These are phyloP conservation scores for Epicampocera succincta DNA, from an alignment of 2,888 invertebrate genomes.

Conservation along the genomic window DNA sequence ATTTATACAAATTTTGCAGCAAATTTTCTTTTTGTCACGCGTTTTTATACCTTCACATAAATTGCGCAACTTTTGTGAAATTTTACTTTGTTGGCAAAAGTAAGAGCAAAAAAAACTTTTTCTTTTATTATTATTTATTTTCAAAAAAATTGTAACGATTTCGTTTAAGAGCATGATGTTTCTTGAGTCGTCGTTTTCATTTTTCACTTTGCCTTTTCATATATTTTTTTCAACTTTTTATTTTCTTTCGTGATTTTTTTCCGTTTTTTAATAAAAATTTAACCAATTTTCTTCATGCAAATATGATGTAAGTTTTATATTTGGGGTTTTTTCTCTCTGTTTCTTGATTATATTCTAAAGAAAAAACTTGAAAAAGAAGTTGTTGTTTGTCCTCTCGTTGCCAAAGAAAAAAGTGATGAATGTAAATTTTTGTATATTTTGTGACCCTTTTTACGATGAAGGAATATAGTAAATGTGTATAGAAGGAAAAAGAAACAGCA, in stretches of 20 bases:
- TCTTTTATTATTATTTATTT: conserved; percentile 20
- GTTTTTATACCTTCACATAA: conserved; percentile 25
- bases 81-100: conserved; percentile 18
- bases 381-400: conserved; percentile 33
- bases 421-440: conserved; percentile 4
- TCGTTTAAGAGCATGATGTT: conserved; percentile 34
- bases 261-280: conserved; percentile 27
- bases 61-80: conserved; percentile 21
- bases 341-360: conserved; percentile 10
- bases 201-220: conserved; percentile 28
- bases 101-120: conserved; percentile 28
- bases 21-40: conserved; percentile 35
- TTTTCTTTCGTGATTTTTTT: conserved; percentile 13
- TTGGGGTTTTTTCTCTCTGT: neutral
- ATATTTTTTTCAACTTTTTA: conserved; percentile 4
- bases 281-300: conserved; percentile 44
- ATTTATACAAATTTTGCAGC: conserved; percentile 20
- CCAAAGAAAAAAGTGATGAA: conserved; percentile 21
- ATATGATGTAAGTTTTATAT: conserved; percentile 36
- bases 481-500: conserved; percentile 1
- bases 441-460: conserved; percentile 21
- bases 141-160: conserved; percentile 45
- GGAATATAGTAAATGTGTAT: neutral
- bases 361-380: conserved; percentile 9
- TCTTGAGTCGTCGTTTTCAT: conserved; percentile 13